Conservation (phyloP, 2,888 invertebrate genomes). For the Tiliacea aurago region DNA sequence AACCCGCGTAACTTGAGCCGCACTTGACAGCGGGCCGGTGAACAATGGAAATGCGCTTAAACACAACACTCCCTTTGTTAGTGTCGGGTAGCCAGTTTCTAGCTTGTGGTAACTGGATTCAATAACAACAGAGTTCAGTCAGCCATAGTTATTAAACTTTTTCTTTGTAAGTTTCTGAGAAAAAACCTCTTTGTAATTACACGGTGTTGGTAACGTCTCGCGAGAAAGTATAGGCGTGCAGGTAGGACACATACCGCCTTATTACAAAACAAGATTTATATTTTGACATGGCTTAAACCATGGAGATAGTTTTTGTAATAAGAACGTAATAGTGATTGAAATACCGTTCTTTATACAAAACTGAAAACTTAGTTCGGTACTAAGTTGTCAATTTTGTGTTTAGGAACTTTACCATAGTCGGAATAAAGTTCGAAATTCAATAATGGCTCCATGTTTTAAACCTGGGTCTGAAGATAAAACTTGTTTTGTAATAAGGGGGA, state of each 20-base stretch:
- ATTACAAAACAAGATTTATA: too few relatives aligned
- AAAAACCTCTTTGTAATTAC: conserved; percentile 12
- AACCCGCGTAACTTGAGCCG: conserved; percentile 47
- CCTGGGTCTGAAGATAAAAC: too few relatives aligned
- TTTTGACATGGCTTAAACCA: too few relatives aligned
- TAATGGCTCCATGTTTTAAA: too few relatives aligned
- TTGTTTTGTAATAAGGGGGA: too few relatives aligned
- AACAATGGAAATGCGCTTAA: conserved; percentile 58
- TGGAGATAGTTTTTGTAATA: too few relatives aligned
- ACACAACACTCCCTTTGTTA: conserved; percentile 58
- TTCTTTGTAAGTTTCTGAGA: conserved; percentile 33
- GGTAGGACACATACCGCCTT: background rate
- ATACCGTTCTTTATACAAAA: too few relatives aligned
- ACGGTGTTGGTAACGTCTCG: conserved; percentile 4
- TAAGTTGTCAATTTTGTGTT: too few relatives aligned
- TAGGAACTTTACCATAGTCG: too few relatives aligned
- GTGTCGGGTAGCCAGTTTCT: conserved; percentile 37
- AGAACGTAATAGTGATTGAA: too few relatives aligned
- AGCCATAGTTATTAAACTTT: conserved; percentile 25
- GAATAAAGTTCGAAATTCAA: too few relatives aligned
- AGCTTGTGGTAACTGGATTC: conserved; percentile 50
- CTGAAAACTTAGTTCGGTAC: too few relatives aligned
- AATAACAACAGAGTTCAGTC: conserved; percentile 48
- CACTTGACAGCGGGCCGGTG: conserved; percentile 47
- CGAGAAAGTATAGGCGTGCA: background rate